Evolutionary conservation across 2,797 vertebrate species (phyloP).

Genomic region (Chanos chanos): DNA sequence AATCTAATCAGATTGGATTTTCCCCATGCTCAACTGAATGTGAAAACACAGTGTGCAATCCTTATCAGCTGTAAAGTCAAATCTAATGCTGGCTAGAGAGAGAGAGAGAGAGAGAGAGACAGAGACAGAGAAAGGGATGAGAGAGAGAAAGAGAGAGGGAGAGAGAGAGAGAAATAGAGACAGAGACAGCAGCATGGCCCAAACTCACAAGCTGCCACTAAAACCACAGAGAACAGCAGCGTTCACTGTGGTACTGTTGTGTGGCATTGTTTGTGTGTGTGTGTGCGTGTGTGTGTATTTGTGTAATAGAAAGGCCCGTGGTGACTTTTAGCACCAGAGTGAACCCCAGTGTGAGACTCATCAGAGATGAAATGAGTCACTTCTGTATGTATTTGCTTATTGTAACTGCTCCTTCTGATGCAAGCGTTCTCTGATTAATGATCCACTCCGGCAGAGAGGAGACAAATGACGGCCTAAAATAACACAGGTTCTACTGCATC

Average conservation of each 20-base stretch:
- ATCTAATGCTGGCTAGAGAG: too few species aligned
- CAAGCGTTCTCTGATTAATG: constrained; percentile 33
- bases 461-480: constrained; percentile 12
- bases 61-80: constrained; percentile 9
- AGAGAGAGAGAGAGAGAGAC: too few species aligned
- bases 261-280: constrained; percentile 7
- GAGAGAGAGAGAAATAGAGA: not conserved
- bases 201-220: too few species aligned
- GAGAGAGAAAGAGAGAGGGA: too few species aligned
- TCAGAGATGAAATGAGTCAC: constrained; percentile 46
- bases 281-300: constrained; percentile 10
- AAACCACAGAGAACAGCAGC: too few species aligned
- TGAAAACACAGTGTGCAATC: constrained; percentile 36
- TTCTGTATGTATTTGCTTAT: constrained; percentile 45
- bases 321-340: constrained; percentile 30
- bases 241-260: constrained; percentile 35
- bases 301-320: constrained; percentile 21
- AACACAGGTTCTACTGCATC: constrained; percentile 15
- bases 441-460: constrained; percentile 29
- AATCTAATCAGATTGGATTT: constrained; percentile 65
- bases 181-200: not conserved
- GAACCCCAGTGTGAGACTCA: constrained; percentile 36
- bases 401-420: constrained; percentile 45
- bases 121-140: too few species aligned
- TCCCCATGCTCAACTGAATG: constrained; percentile 46